Evolutionary conservation across 2,888 invertebrate species (phyloP), one percentile per base, ranked within the genome.

Genomic region (Heteromurus nitidus): DNA sequence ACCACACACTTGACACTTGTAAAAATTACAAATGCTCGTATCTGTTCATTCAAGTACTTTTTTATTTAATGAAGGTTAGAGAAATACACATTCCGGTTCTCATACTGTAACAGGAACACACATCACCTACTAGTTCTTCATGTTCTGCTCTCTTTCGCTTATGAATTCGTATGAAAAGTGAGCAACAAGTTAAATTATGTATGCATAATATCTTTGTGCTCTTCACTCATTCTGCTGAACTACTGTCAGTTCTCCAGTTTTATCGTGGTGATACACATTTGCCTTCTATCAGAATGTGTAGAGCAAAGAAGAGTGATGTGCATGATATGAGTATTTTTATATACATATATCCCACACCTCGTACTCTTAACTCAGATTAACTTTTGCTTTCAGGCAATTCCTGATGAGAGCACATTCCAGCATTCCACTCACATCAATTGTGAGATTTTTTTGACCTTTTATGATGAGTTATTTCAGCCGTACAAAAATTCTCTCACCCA

Each of bases 1-100:
- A 36, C 36, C 13, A 36, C 13, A 55, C 81, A 76, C 81, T 82
- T 82, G 81, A 76, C 81, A 82, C 44, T 69, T 81, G 55, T 72
- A 69, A 79, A 50, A 64, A 72, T 79, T 58, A 36, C 67, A 80
- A 79, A 77, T 79, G 55, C 50, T 5, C 13, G 50, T n/a, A 50
- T 69, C 69, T 55, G 55, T 58, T 53, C 53, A 44, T 64, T 28
- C 1, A 31, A 24, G 65, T 64, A 64, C 7, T 28, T 72, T 67
- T 72, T 67, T 44, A 31, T 69, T 79, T 67, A 72, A 80, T 73
- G 67, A 80, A 80, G 80, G 80, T 73, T 80, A 65, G 44, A 72
- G 18, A 72, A 79, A 68, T 62, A 75, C 42, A 62, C 53, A 44
- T 16, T 53, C 50, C 69, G 62, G 60, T 62, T 79, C 70, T 62